phyloP scores from a whole-genome alignment of 1,140 invertebrate genomes.

The Laupala kohalensis region DNA sequence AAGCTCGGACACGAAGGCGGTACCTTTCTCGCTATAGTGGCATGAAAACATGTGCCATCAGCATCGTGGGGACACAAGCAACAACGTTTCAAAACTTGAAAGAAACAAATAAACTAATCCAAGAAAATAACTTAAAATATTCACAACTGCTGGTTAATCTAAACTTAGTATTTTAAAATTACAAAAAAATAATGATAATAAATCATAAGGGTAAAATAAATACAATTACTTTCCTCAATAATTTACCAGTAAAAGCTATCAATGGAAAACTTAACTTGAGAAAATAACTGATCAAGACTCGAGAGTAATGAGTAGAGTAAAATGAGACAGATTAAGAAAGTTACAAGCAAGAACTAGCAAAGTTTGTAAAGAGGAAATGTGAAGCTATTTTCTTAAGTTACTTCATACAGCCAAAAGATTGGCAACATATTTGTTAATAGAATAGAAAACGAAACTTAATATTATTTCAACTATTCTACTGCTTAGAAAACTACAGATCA shows the following conservation, averaged over 20 bases:
- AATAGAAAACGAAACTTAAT: slow-evolving; percentile 8
- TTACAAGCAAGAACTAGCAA: slow-evolving; percentile 1
- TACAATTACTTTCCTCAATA: background rate
- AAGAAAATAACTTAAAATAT: slow-evolving; percentile 9
- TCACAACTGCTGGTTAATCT: slow-evolving; percentile 11
- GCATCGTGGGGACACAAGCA: slow-evolving; percentile 27
- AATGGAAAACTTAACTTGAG: background rate
- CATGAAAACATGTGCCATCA: slow-evolving; percentile 21
- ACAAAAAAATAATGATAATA: slow-evolving; percentile 1
- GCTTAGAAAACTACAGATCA: slow-evolving; percentile 8
- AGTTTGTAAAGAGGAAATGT: background rate
- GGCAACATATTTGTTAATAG: background rate
- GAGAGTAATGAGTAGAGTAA: background rate
- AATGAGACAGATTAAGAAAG: slow-evolving; percentile 2
- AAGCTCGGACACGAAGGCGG: slow-evolving; percentile 82
- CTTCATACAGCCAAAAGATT: background rate
- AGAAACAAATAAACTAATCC: slow-evolving; percentile 21
- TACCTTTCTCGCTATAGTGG: slow-evolving; percentile 76
- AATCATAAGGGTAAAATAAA: slow-evolving; percentile 7
- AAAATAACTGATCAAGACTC: background rate
- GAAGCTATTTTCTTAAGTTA: background rate
- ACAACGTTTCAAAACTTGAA: slow-evolving; percentile 32
- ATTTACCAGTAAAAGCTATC: background rate
- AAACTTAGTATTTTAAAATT: background rate
- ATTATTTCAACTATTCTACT: slow-evolving; percentile 14